Evolutionary conservation across 2,888 invertebrate species (phyloP).

Genomic region (Dastarcus helophoroides): DNA sequence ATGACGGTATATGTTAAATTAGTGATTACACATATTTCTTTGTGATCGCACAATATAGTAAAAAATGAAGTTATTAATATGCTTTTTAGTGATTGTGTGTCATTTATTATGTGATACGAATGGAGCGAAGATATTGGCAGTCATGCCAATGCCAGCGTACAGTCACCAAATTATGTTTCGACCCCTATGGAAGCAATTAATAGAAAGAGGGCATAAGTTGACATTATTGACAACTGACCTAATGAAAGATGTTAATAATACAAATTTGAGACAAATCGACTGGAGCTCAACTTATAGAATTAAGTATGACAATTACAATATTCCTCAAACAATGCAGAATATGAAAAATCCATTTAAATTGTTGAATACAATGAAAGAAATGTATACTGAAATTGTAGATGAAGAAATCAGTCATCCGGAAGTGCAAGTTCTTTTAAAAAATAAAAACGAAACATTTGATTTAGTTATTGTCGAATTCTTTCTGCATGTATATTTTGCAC

Average conservation of each 20-base stretch:
- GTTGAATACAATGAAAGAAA: neutral
- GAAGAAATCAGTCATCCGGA: slow-evolving; percentile 6
- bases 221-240: slow-evolving; percentile 1
- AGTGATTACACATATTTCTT: too few relatives aligned
- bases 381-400: slow-evolving; percentile 8
- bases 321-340: neutral
- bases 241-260: neutral
- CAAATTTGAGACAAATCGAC: slow-evolving; percentile 1
- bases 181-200: neutral
- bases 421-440: neutral
- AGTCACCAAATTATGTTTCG: neutral
- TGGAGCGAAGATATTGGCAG: neutral
- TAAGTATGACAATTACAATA: slow-evolving; percentile 1
- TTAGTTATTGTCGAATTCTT: slow-evolving; percentile 19
- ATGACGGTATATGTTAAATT: too few relatives aligned
- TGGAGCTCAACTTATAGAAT: neutral
- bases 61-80: too few relatives aligned
- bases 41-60: too few relatives aligned
- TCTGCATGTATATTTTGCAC: slow-evolving; percentile 21
- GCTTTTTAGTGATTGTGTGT: too few relatives aligned
- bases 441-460: slow-evolving; percentile 1
- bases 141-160: neutral
- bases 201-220: slow-evolving; percentile 1
- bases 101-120: too few relatives aligned
- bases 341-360: neutral